Base-by-base conservation (phyloP, 2,797 vertebrate genomes). In the Neoniphon sammara region DNA sequence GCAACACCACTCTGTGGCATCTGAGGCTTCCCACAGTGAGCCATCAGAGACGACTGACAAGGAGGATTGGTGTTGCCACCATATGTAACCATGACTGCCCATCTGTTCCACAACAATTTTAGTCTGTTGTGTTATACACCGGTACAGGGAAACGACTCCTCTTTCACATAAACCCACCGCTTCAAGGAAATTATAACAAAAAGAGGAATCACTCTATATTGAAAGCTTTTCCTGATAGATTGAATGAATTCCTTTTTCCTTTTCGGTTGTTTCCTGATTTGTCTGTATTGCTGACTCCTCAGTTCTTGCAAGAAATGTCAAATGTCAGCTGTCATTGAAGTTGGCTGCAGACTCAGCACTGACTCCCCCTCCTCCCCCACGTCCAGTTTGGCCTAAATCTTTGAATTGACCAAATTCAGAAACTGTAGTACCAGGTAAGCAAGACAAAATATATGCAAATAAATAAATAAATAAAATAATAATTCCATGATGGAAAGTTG, bases 1-100 rank as follows among this genome's bases (percentile, higher is more conserved):
- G 92, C 90, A 75, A 93, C 93, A 95, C 52, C 0, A 91, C 75
- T 92, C 89, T 92, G 94, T 55, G 93, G 92, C 76, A 70, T 92
- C 77, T 91, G 87, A 79, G 82, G 85, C 85, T 88, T 90, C 87
- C 88, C 90, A 89, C 90, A 92, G 85, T 74, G 88, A 86, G 83
- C 82, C 87, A 89, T 89, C 70, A 77, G 81, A 84, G 83, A 87
- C 71, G 1, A 57, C 50, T 15, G 56, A 88, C 83, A 86, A 86
- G 88, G 86, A 87, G 66, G 81, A 64, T 62, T 70, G 39, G 80
- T 85, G 84, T 76, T 87, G 66, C 62, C 73, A 84, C 58, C 78
- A 54, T 64, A 58, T 20, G 56, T 70, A 82, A 73, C 66, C 44
- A 64, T 76, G 76, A 55, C 42, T 44, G 14, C 42, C 36, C 59